phyloP scores from a whole-genome alignment of 2,888 invertebrate species.

The Eubasilissa splendida region DNA sequence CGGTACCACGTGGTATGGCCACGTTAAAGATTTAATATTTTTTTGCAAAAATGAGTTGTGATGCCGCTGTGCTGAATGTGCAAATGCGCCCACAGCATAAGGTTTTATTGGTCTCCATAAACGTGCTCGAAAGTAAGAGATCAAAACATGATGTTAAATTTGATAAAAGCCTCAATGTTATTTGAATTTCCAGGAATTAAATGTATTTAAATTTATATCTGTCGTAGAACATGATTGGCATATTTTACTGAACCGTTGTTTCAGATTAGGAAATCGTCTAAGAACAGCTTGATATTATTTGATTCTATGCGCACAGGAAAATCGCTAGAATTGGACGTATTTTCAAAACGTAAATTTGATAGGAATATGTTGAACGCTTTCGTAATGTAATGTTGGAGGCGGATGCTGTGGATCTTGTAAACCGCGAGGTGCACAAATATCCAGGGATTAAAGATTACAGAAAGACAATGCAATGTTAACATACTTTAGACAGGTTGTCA shows the following conservation, averaged over 20 bases:
- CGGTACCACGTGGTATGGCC: neutral
- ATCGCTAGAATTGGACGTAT: no score
- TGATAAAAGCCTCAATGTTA: neutral
- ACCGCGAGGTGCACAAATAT: no score
- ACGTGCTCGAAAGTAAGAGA: slow-evolving; percentile 32
- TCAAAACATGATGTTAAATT: slow-evolving; percentile 28
- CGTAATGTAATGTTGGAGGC: no score
- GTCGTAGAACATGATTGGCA: neutral
- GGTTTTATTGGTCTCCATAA: slow-evolving; percentile 31
- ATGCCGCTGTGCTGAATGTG: slow-evolving; percentile 7
- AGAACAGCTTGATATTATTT: no score
- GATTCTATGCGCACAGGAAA: no score
- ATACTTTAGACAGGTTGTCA: no score
- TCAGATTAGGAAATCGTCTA: no score
- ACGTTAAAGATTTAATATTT: neutral
- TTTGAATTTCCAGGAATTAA: slow-evolving; percentile 10
- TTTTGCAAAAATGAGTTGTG: slow-evolving; percentile 28
- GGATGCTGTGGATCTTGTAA: no score
- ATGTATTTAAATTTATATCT: neutral
- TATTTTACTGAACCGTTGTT: neutral
- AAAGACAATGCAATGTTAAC: no score
- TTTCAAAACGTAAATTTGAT: no score
- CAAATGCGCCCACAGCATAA: neutral
- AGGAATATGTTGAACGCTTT: no score
- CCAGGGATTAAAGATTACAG: no score